phyloP scores from a whole-genome alignment of 2,888 invertebrate genomes.

The Lepidocyrtinus sp. region DNA sequence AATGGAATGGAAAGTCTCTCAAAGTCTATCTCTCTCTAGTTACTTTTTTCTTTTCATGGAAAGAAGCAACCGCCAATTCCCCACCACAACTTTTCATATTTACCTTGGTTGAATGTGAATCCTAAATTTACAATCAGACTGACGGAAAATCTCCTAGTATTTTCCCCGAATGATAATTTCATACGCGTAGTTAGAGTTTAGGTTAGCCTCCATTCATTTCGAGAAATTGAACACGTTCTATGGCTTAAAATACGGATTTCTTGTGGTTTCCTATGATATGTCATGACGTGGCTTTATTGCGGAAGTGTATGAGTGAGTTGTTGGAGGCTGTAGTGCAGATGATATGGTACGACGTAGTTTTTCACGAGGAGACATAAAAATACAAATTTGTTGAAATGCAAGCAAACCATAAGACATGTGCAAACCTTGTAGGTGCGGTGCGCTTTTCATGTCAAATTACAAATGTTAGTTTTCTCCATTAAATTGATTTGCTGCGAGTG shows the following conservation, averaged over 20 bases:
- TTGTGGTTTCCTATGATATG: too few species aligned
- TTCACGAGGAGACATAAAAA: conserved; percentile 10
- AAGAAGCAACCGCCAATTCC: conserved; percentile 37
- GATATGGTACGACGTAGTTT: conserved; percentile 5
- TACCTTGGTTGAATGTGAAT: too few species aligned
- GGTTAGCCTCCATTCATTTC: conserved; percentile 33
- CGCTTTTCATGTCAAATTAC: too few species aligned
- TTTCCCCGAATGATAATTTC: conserved; percentile 32
- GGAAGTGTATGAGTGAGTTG: conserved; percentile 36
- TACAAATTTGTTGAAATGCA: conserved; percentile 10
- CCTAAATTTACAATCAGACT: too few species aligned
- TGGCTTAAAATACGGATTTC: conserved; percentile 53
- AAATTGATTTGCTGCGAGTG: too few species aligned
- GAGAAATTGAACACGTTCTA: conserved; percentile 55
- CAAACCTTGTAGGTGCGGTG: too few species aligned
- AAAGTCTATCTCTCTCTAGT: too few species aligned
- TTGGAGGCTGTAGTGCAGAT: background rate
- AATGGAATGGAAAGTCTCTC: too few species aligned
- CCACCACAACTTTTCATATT: conserved; percentile 56
- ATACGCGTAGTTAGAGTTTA: background rate
- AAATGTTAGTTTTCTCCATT: too few species aligned
- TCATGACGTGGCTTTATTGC: too few species aligned
- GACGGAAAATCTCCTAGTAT: conserved; percentile 31
- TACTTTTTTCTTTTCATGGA: conserved; percentile 13
- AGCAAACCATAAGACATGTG: too few species aligned